Evolutionary conservation across 2,888 invertebrate species (phyloP), one percentile per base, ranked within the genome.

Genomic region (Hydriomena furcata): DNA sequence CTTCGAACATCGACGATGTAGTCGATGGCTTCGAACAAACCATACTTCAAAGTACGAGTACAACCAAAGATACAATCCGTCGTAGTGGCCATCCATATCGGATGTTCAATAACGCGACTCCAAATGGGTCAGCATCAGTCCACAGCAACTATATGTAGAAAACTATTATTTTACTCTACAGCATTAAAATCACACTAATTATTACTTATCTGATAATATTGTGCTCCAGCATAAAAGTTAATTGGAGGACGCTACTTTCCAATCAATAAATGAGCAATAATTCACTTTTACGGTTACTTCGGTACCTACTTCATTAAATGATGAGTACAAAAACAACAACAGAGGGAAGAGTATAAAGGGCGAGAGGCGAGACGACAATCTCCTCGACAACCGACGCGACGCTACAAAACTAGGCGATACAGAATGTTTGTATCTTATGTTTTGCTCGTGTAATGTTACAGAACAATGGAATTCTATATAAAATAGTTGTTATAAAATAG

Each of bases 171-270:
- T 45, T 13, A 28, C 23, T 36, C 20, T 21, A 28, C 46, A 20
- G 35, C 8, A 28, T 21, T 46, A 13, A 30, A 52, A 37, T 49
- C 40, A 8, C 31, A 43, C 31, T 51, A 45, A 45, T 51, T 35
- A 52, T 34, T 52, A 50, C 32, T 28, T 8, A 47, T 23, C 36
- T 37, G 40, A 49, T 46, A 49, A 40, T 13, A 23, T 20, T 34
- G 38, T 13, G 8, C 27, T 3, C 2, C 17, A 5, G 17, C 36
- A 51, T 44, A 43, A 53, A 43, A 41, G 20, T 51, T 54, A 54
- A 52, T 47, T 49, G 40, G 40, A 46, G 24, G 12, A 27, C 12
- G 30, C 23, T 38, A 28, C 25, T 34, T 30, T 34, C 7, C 35
- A 46, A 30, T 31, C 38, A 47, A 28, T 43, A 40, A 30, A 51